Evolutionary conservation across 2,797 vertebrate genomes (phyloP), one percentile per base, ranked within the genome.

Genomic region (Smutsia gigantea): DNA sequence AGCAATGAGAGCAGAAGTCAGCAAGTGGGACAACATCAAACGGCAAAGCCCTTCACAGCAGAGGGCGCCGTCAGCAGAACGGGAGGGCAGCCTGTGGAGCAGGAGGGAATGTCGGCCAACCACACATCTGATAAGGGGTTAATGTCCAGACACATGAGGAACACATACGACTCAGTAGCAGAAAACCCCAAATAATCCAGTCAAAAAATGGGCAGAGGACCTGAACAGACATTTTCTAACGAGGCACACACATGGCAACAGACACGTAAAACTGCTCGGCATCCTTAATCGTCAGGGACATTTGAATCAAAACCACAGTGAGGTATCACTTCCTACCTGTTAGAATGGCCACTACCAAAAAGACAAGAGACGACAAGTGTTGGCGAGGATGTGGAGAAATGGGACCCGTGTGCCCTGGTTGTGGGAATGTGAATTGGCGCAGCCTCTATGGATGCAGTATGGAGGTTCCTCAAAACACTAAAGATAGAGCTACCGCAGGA

Each of bases 311-410:
- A 68, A 37, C 19, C n/a, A 3, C 34, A 17, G 0, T 5, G 64
- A 39, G 88, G 2, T 2, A 4, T 19, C 64, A 3, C 37, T 37
- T 59, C 77, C 27, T 15, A 2, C 3, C 53, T 29, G 88, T 57
- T 23, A 37, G 61, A 34, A 57, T 1, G 6, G 46, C 7, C 4
- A 0, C 19, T 3, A 4, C 18, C 46, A 12, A 27, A 23, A 19
- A 34, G 29, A 29, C 29, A 1, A 2, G 55, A 39, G 9, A 12
- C 2, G 5, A 3, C 25, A 25, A 13, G 29, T 2, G 21, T 2
- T 3, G 59, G 14, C 0, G 1, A 12, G 19, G 25, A 0, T 2
- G 3, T 4, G 39, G 23, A 3, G 42, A 5, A 7, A n/a, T 5
- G 15, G 55, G 37, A 10, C 3, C 72, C 19, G 37, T 2, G 46